Evolutionary conservation across 1,140 invertebrate genomes (phyloP), one percentile per base, ranked within the genome.

Genomic region (Drosophila pandora): DNA sequence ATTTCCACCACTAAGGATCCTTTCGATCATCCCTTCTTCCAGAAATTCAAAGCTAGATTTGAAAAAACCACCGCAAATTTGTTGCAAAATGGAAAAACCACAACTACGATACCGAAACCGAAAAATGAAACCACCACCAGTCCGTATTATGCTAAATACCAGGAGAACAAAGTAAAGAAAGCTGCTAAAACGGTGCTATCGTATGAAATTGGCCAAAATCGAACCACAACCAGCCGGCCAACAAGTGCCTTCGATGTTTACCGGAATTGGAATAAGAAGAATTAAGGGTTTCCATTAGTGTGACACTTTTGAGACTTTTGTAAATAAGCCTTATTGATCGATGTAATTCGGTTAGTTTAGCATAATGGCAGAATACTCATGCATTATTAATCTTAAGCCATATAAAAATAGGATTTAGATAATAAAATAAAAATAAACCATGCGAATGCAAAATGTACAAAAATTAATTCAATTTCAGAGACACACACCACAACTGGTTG

Each of bases 21-120:
- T 10, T 87, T 87, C n/a, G 52, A 56, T 39, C 83, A 87, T 70
- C 83, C 83, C 17, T 87, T 87, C 57, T 87, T 87, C 47, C 75
- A 65, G 2, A 88, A 88, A 52, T 87, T 67, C 25, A 87, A 83
- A 34, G 57, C 56, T 0, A 53, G n/a, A 10, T 87, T 88, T 50
- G 53, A 47, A 3, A 64, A 60, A 41, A 53, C 30, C 2, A 5
- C 39, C 28, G 9, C 5, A 4, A 2, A n/a, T 17, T 2, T n/a
- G 0, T n/a, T 12, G 17, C 55, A 43, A 22, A 57, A 17, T 13
- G 34, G 8, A 52, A 68, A 59, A 22, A 12, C 61, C n/a, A 58
- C 37, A 10, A 47, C 43, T 9, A 47, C 43, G 23, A 22, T 17
- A 12, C 21, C n/a, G 1, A 39, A 28, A 25, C 10, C 6, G 2